Evolutionary conservation across 2,888 invertebrate species (phyloP).

Genomic region (Nephrotoma flavescens): DNA sequence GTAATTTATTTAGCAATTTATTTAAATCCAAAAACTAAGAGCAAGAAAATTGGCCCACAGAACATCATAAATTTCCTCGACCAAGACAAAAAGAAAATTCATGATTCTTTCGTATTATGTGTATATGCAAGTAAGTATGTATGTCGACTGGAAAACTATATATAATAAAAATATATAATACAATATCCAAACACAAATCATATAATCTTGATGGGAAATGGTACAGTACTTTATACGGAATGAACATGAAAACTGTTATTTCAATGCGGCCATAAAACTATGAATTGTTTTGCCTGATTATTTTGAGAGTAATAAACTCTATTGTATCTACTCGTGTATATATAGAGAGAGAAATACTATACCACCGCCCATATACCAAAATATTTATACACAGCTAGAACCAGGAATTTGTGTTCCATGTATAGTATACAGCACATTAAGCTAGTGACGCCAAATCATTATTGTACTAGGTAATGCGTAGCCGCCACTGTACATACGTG

Average conservation of each 20-base stretch:
- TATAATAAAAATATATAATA: neutral
- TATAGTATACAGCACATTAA: neutral
- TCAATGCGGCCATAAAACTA: neutral
- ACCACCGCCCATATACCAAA: neutral
- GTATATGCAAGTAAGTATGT: neutral
- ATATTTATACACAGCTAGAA: neutral
- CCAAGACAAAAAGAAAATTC: neutral
- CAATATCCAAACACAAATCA: neutral
- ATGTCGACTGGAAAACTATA: neutral
- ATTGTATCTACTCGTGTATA: neutral
- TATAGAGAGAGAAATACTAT: neutral
- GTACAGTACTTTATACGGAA: neutral
- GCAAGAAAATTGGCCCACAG: neutral
- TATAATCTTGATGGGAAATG: neutral
- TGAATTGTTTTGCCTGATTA: neutral
- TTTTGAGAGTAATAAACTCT: neutral
- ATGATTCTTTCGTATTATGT: neutral
- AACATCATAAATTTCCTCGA: neutral
- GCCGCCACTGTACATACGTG: neutral
- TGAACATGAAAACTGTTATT: neutral
- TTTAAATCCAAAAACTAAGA: neutral
- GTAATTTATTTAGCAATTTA: neutral
- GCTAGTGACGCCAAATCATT: neutral
- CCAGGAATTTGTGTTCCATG: neutral
- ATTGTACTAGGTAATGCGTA: neutral